phyloP scores from a whole-genome alignment of 2,888 invertebrate genomes.

The Teinopalpus imperialis region DNA sequence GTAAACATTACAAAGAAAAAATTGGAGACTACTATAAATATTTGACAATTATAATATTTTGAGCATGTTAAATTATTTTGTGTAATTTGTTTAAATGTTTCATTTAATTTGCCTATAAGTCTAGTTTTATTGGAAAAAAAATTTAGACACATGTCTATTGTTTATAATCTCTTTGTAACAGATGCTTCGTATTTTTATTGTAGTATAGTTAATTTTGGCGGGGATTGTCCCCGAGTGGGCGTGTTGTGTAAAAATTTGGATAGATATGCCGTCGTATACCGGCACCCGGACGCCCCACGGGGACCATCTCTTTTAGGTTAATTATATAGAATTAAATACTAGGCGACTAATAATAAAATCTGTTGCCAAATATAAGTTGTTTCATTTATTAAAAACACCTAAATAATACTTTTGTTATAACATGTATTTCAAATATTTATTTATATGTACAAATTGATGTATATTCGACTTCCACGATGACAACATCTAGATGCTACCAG shows the following conservation, averaged over 20 bases:
- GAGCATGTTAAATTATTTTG: slow-evolving; percentile 28
- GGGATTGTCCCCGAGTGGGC: slow-evolving; percentile 23
- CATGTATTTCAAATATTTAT: too few relatives aligned
- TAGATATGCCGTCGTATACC: not conserved
- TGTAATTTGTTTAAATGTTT: slow-evolving; percentile 11
- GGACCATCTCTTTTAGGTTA: slow-evolving; percentile 32
- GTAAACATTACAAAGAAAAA: too few relatives aligned
- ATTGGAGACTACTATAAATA: too few relatives aligned
- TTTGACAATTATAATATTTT: too few relatives aligned
- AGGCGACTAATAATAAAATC: slow-evolving; percentile 42
- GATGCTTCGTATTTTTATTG: slow-evolving; percentile 39
- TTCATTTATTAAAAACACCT: too few relatives aligned
- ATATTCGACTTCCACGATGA: too few relatives aligned
- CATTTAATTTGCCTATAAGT: slow-evolving; percentile 25
- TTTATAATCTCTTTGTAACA: slow-evolving; percentile 37
- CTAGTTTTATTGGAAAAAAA: slow-evolving; percentile 4
- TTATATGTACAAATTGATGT: too few relatives aligned
- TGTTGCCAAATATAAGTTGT: slow-evolving; percentile 39
- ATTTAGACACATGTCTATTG: slow-evolving; percentile 34
- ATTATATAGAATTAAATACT: slow-evolving; percentile 34
- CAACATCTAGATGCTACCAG: too few relatives aligned
- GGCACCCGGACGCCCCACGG: not conserved
- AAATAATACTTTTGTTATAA: too few relatives aligned
- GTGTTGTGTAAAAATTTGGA: slow-evolving; percentile 22
- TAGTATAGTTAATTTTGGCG: slow-evolving; percentile 31